phyloP scores from a whole-genome alignment of 2,888 invertebrate genomes.

The Stomorhina lunata region DNA sequence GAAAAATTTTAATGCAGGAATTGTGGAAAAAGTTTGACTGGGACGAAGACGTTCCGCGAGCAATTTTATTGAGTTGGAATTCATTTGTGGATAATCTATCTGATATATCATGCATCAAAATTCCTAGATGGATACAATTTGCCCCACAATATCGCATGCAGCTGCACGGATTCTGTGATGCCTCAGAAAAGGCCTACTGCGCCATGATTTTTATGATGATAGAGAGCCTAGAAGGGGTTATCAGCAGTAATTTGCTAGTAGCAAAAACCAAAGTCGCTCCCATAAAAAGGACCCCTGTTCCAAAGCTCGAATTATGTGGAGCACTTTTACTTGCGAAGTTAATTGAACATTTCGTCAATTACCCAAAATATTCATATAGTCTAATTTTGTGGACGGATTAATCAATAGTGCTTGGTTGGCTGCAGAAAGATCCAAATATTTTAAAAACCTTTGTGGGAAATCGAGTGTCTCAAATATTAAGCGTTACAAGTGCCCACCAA shows the following conservation, averaged over 20 bases:
- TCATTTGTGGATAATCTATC: neutral
- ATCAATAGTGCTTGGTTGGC: too few species aligned
- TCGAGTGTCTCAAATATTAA: neutral
- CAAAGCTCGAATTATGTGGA: too few species aligned
- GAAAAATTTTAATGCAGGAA: conserved; percentile 21
- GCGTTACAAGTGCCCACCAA: too few species aligned
- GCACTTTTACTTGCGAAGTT: too few species aligned
- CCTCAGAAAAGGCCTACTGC: conserved; percentile 17
- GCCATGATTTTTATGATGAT: too few species aligned
- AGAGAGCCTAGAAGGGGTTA: neutral
- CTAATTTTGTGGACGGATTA: too few species aligned
- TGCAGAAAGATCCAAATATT: neutral
- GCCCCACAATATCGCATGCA: neutral
- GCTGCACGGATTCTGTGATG: conserved; percentile 28
- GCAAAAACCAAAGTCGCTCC: too few species aligned
- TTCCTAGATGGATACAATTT: conserved; percentile 17
- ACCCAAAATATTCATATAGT: too few species aligned
- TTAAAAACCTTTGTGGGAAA: conserved; percentile 15
- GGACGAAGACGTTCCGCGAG: neutral
- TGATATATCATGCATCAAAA: neutral
- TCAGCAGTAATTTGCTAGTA: neutral
- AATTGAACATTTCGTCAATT: too few species aligned
- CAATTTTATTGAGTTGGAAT: neutral
- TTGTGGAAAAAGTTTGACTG: conserved; percentile 5
- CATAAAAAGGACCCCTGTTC: too few species aligned